Evolutionary conservation across 23 tunicate genomes (phyloP).

Genomic region (Ciona savignyi): DNA sequence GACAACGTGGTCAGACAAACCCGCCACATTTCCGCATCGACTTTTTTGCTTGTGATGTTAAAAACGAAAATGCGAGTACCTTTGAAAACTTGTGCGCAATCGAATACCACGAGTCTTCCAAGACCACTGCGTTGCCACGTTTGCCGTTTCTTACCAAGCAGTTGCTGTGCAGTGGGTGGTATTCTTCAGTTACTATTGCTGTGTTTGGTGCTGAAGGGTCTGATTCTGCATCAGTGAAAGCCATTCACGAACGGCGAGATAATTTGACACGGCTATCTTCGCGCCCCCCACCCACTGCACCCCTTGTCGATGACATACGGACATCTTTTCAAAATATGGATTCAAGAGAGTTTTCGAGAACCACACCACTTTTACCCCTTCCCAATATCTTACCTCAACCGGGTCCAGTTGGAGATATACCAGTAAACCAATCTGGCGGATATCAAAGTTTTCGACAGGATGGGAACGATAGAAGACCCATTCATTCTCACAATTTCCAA

Average conservation of each 20-base stretch:
- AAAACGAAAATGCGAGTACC: slow-evolving; percentile 39
- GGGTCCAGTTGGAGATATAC: background rate
- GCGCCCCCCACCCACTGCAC: slow-evolving; percentile 8
- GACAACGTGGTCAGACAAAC: slow-evolving; percentile 58
- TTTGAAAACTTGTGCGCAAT: slow-evolving; percentile 65
- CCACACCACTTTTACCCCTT: background rate
- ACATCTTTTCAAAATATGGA: background rate
- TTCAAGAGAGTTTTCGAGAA: background rate
- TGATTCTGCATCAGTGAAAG: slow-evolving; percentile 36
- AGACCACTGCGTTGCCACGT: slow-evolving; percentile 34
- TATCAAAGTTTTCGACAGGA: background rate
- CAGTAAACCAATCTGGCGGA: background rate
- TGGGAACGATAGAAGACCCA: background rate
- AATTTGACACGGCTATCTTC: background rate
- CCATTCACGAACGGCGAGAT: slow-evolving; percentile 25
- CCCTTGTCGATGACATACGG: background rate
- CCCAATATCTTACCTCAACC: background rate
- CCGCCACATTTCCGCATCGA: slow-evolving; percentile 71
- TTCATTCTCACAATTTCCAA: background rate
- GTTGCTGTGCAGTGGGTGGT: slow-evolving; percentile 57
- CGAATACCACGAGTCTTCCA: slow-evolving; percentile 43
- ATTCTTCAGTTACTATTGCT: slow-evolving; percentile 51
- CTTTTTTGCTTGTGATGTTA: slow-evolving; percentile 69
- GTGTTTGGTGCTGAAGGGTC: slow-evolving; percentile 76
- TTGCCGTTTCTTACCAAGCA: slow-evolving; percentile 54